Evolutionary conservation across 1,140 invertebrate genomes (phyloP).

Genomic region (Coelopa frigida): DNA sequence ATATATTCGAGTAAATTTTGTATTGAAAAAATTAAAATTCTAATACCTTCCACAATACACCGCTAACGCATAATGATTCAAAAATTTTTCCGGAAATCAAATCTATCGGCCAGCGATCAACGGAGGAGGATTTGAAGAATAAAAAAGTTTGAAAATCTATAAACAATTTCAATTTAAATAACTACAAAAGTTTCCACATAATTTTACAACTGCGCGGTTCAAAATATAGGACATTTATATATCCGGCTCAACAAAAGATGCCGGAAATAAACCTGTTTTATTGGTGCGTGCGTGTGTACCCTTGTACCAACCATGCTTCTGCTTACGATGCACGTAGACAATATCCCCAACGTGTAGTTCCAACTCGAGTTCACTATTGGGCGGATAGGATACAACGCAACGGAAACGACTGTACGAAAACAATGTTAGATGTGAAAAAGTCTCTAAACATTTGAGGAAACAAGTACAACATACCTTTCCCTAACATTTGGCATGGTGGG

Average conservation of each 20-base stretch:
- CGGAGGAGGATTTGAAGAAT: too few relatives aligned
- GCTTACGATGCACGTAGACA: slow-evolving; percentile 84
- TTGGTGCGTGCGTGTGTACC: slow-evolving; percentile 84
- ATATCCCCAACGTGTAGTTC: slow-evolving; percentile 85
- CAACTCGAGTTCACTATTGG: slow-evolving; percentile 86
- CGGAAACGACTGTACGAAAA: slow-evolving; percentile 56
- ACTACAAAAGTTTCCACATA: too few relatives aligned
- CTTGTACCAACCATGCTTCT: slow-evolving; percentile 94
- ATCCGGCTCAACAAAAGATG: slow-evolving; percentile 78
- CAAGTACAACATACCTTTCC: slow-evolving; percentile 33
- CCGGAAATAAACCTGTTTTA: slow-evolving; percentile 85
- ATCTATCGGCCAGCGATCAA: too few relatives aligned
- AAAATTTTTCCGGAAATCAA: too few relatives aligned
- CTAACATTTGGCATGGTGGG: slow-evolving; percentile 31
- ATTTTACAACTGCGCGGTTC: too few relatives aligned
- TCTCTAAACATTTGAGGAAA: neutral
- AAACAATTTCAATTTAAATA: too few relatives aligned
- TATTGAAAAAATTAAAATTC: too few relatives aligned
- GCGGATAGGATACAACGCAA: slow-evolving; percentile 90
- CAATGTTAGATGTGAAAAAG: slow-evolving; percentile 30
- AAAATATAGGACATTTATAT: slow-evolving; percentile 12
- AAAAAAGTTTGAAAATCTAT: too few relatives aligned
- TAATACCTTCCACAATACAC: too few relatives aligned
- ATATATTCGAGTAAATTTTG: too few relatives aligned
- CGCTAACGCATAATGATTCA: too few relatives aligned